Evolutionary conservation across 2,797 vertebrate genomes (phyloP).

Genomic region (Australoheros facetus): DNA sequence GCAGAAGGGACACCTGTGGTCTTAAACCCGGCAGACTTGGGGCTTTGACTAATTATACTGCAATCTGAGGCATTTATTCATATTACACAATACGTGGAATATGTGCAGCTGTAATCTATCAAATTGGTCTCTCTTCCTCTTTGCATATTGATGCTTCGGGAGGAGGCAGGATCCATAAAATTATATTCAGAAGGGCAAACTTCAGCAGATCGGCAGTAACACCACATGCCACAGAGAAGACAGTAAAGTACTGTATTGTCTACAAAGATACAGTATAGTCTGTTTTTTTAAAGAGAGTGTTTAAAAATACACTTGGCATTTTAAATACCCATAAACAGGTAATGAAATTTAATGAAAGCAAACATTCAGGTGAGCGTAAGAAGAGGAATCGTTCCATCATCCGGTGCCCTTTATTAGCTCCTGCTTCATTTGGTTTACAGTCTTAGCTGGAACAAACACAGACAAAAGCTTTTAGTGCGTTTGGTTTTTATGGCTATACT

Average conservation of each 20-base stretch:
- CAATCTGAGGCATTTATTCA: constrained; percentile 46
- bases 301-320: not conserved
- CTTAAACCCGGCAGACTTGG: constrained; percentile 38
- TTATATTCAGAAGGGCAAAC: constrained; percentile 25
- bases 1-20: constrained; percentile 33
- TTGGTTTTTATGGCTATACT: not conserved
- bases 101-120: constrained; percentile 39
- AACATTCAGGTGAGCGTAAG: not conserved
- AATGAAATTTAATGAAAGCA: constrained; percentile 39
- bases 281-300: not conserved
- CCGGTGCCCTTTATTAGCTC: not conserved
- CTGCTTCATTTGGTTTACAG: not conserved
- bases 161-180: constrained; percentile 19
- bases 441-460: not conserved
- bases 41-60: constrained; percentile 38
- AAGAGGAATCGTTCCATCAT: not conserved
- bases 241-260: constrained; percentile 3
- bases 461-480: not conserved
- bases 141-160: constrained; percentile 30
- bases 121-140: constrained; percentile 16
- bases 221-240: not conserved
- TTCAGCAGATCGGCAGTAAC: constrained; percentile 6
- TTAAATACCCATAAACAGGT: not conserved
- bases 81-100: constrained; percentile 33
- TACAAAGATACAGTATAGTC: constrained; percentile 5